A percentile compares a stretch with the other conserved stretches of the same genome.
Conservation (phyloP, 2,797 vertebrate species). For the Diplodus puntazzo region DNA sequence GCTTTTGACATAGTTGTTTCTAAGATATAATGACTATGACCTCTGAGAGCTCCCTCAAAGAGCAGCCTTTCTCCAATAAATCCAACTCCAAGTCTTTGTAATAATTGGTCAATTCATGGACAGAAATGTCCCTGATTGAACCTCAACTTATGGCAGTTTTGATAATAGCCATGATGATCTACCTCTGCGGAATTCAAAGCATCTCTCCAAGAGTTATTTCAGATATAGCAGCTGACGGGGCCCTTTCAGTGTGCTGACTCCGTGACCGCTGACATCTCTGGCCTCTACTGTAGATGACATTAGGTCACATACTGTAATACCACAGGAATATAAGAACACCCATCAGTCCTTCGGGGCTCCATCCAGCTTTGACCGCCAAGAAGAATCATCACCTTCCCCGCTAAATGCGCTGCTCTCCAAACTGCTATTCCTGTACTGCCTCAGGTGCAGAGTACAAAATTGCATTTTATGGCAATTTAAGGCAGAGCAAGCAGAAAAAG, state of each 20-base stretch:
- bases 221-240: slow-evolving; percentile 50
- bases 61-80: not conserved
- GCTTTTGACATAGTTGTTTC: not conserved
- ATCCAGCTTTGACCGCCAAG: slow-evolving; percentile 32
- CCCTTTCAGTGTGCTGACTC: slow-evolving; percentile 50
- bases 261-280: slow-evolving; percentile 35
- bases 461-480: slow-evolving; percentile 66
- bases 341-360: slow-evolving; percentile 48
- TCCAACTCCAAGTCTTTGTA: not conserved
- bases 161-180: slow-evolving; percentile 20
- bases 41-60: not conserved
- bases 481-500: slow-evolving; percentile 51
- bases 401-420: slow-evolving; percentile 52
- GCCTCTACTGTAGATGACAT: slow-evolving; percentile 50
- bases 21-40: not conserved
- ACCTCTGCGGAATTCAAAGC: slow-evolving; percentile 59
- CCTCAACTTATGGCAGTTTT: slow-evolving; percentile 8
- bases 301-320: slow-evolving; percentile 53
- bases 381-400: slow-evolving; percentile 51
- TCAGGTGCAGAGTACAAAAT: slow-evolving; percentile 57
- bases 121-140: not conserved
- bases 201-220: slow-evolving; percentile 61
- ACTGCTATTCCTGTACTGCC: slow-evolving; percentile 48
- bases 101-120: slow-evolving; percentile 14
- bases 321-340: slow-evolving; percentile 36